Evolutionary conservation across 2,797 vertebrate genomes (phyloP).

Genomic region (Oreochromis mossambicus): DNA sequence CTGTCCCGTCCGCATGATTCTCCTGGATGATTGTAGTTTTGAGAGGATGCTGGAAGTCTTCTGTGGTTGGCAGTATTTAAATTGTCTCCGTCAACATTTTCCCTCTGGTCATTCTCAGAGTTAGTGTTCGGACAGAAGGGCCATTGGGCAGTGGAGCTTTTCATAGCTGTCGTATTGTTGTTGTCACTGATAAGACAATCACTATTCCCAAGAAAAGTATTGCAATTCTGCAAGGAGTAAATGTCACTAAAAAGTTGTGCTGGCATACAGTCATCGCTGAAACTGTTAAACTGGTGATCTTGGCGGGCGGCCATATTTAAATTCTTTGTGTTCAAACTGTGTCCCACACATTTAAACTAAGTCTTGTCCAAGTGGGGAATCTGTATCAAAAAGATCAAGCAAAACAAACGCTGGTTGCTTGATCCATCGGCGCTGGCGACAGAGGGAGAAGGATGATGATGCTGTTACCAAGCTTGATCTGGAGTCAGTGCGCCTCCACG

Average conservation of each 20-base stretch:
- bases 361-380: background rate
- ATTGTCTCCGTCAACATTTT: background rate
- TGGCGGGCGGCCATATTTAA: slow-evolving; percentile 40
- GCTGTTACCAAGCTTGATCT: slow-evolving; percentile 47
- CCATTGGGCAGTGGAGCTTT: background rate
- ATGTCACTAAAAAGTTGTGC: slow-evolving; percentile 50
- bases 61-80: background rate
- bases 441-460: background rate
- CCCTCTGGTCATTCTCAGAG: background rate
- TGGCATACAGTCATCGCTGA: slow-evolving; percentile 55
- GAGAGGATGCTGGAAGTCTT: slow-evolving; percentile 1
- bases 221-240: slow-evolving; percentile 36
- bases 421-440: background rate
- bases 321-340: slow-evolving; percentile 1
- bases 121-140: background rate
- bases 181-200: background rate
- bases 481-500: slow-evolving; percentile 69
- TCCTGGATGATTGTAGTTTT: background rate
- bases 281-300: slow-evolving; percentile 32
- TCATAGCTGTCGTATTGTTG: background rate
- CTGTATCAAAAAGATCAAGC: background rate
- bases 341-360: background rate
- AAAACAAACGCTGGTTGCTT: background rate
- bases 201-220: background rate
- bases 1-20: background rate